These are phyloP conservation scores for Mimas tiliae DNA, from an alignment of 2,888 invertebrate genomes.

Conservation along the genomic window DNA sequence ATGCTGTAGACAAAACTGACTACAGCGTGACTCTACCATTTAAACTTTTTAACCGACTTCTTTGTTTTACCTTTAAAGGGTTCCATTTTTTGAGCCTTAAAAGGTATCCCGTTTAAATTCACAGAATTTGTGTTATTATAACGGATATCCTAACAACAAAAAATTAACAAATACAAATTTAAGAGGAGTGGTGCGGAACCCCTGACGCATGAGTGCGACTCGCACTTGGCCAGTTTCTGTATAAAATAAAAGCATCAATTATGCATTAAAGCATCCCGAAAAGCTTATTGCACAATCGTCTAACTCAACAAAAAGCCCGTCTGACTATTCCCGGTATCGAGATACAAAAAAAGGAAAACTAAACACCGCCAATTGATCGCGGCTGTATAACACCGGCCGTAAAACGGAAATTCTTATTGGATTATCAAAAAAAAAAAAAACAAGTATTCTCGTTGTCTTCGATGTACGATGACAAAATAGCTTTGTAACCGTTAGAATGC, in stretches of 20 bases:
- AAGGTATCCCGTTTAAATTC: too few species aligned
- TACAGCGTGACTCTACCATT: too few species aligned
- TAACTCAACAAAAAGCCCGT: conserved; percentile 1
- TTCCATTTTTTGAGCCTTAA: too few species aligned
- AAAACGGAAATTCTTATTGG: conserved; percentile 32
- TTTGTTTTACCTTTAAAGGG: too few species aligned
- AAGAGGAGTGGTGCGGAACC: too few species aligned
- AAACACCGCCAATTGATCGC: conserved; percentile 27
- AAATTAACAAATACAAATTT: too few species aligned
- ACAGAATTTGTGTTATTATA: too few species aligned
- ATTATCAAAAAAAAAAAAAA: conserved; percentile 33
- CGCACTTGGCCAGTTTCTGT: not conserved
- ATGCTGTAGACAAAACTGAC: too few species aligned
- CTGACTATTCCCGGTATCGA: conserved; percentile 23
- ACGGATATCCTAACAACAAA: too few species aligned
- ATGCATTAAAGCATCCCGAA: conserved; percentile 1
- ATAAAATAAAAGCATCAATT: not conserved
- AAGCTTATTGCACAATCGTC: conserved; percentile 12
- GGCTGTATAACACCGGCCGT: conserved; percentile 14
- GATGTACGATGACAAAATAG: conserved; percentile 41
- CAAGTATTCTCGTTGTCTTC: not conserved
- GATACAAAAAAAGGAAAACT: conserved; percentile 24
- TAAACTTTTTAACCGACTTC: too few species aligned
- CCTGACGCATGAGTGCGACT: too few species aligned
- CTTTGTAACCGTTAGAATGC: conserved; percentile 51